phyloP scores from a whole-genome alignment of 2,888 invertebrate genomes.

The Ditula angustiorana region DNA sequence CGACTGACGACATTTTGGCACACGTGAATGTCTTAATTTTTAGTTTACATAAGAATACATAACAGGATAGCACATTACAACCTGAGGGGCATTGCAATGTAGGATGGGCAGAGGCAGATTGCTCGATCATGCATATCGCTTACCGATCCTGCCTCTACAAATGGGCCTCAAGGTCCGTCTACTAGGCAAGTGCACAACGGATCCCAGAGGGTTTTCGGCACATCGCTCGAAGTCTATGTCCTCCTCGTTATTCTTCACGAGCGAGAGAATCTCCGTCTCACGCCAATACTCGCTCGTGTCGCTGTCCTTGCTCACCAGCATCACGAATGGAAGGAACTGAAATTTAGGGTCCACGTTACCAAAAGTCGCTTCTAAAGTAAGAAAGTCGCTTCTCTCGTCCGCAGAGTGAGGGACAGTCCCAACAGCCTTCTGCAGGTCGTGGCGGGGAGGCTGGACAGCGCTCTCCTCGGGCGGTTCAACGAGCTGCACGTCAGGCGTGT shows the following conservation, averaged over 20 bases:
- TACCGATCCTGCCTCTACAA: constrained; percentile 67
- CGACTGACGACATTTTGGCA: too few species aligned
- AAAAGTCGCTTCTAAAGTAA: neutral
- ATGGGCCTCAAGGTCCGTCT: constrained; percentile 66
- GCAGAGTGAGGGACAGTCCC: too few species aligned
- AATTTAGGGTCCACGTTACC: constrained; percentile 38
- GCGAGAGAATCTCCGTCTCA: constrained; percentile 71
- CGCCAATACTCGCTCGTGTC: constrained; percentile 80
- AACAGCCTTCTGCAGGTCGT: too few species aligned
- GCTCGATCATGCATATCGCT: constrained; percentile 36
- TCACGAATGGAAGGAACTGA: constrained; percentile 72
- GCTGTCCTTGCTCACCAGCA: constrained; percentile 63
- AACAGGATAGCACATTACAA: too few species aligned
- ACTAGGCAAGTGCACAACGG: constrained; percentile 57
- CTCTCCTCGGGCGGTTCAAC: too few species aligned
- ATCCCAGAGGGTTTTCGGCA: constrained; percentile 48
- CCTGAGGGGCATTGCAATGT: too few species aligned
- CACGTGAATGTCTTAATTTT: too few species aligned
- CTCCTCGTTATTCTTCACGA: constrained; percentile 60
- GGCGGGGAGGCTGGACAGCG: too few species aligned
- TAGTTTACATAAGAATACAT: too few species aligned
- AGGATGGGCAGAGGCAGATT: too few species aligned
- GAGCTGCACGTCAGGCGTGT: too few species aligned
- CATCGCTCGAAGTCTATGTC: constrained; percentile 69
- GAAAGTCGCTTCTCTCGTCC: too few species aligned